Conservation (phyloP, 2,888 invertebrate species). For the Agriotes lineatus region DNA sequence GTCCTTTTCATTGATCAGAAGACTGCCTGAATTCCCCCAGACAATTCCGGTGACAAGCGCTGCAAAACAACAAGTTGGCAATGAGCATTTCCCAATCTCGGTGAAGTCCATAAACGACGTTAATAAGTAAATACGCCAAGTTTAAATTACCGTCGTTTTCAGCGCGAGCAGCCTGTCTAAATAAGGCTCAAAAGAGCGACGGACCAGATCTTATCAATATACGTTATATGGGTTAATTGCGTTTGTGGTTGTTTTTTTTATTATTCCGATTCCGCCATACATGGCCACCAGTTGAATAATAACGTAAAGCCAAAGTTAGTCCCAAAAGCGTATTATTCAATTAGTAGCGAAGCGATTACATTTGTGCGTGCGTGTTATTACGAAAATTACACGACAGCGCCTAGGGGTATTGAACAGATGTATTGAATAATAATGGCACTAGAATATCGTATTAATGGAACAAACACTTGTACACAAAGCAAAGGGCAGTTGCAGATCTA, state of each 20-base stretch:
- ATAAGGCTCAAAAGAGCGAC: constrained; percentile 5
- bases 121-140: not conserved
- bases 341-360: not conserved
- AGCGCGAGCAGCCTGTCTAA: not conserved
- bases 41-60: too few species aligned
- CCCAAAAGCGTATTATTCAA: constrained; percentile 4
- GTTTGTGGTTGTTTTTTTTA: constrained; percentile 1
- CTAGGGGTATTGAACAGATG: constrained; percentile 2
- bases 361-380: constrained; percentile 1
- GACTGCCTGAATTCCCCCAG: too few species aligned
- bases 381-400: not conserved
- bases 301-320: not conserved
- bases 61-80: too few species aligned
- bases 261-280: constrained; percentile 7
- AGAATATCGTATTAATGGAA: too few species aligned
- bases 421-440: too few species aligned
- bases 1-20: too few species aligned
- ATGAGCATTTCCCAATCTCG: too few species aligned
- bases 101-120: too few species aligned
- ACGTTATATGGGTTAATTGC: constrained; percentile 2
- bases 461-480: too few species aligned
- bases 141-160: constrained; percentile 3
- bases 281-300: not conserved
- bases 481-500: too few species aligned
- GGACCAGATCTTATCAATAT: constrained; percentile 13